phyloP scores from a whole-genome alignment of 2,113 vertebrate species.

The Dunckerocampus dactyliophorus region DNA sequence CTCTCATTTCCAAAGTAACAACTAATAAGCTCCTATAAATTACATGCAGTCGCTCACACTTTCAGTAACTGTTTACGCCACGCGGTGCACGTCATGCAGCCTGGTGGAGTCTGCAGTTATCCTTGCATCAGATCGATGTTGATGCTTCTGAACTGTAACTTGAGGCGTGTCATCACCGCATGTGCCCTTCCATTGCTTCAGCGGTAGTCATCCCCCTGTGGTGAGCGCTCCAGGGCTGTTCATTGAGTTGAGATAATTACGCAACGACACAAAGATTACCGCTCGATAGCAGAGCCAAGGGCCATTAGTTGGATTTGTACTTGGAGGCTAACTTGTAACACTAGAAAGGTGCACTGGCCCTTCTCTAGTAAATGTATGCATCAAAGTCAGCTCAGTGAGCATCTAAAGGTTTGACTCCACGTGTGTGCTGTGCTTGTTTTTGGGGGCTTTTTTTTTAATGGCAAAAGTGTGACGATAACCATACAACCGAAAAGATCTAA shows the following conservation, averaged over 20 bases:
- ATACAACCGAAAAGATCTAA: too few species aligned
- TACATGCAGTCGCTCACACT: background rate
- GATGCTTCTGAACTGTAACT: slow-evolving; percentile 36
- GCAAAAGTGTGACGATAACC: too few species aligned
- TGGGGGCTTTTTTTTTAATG: too few species aligned
- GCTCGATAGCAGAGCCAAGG: slow-evolving; percentile 52
- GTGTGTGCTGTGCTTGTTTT: too few species aligned
- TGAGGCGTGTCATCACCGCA: slow-evolving; percentile 53
- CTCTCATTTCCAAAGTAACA: slow-evolving; percentile 31
- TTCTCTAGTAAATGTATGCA: background rate
- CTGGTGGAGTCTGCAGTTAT: slow-evolving; percentile 48
- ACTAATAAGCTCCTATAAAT: slow-evolving; percentile 46
- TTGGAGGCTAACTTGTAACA: slow-evolving; percentile 18
- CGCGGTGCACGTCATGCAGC: slow-evolving; percentile 43
- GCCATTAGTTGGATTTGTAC: slow-evolving; percentile 38
- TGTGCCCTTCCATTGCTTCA: slow-evolving; percentile 49
- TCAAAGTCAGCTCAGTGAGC: too few species aligned
- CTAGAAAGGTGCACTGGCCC: background rate
- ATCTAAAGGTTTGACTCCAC: too few species aligned
- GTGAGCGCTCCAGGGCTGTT: slow-evolving; percentile 41
- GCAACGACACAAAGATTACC: slow-evolving; percentile 45
- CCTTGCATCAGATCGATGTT: slow-evolving; percentile 55
- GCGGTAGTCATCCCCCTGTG: slow-evolving; percentile 42
- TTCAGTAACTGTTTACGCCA: slow-evolving; percentile 24
- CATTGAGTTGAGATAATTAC: slow-evolving; percentile 43